phyloP scores from a whole-genome alignment of 1,140 invertebrate species.

The Mya arenaria region DNA sequence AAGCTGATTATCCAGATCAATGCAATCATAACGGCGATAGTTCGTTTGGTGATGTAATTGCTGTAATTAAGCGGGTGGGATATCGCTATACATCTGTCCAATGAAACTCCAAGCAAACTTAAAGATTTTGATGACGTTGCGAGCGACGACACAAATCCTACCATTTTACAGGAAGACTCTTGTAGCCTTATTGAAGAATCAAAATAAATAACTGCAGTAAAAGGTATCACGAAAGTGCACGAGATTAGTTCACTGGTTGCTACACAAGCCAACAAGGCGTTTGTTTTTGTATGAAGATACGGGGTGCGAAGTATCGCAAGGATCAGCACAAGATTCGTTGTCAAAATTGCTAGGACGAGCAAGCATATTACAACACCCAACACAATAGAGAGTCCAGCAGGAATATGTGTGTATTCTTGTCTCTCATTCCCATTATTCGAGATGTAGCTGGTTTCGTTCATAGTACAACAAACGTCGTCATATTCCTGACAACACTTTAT shows the following conservation, averaged over 20 bases:
- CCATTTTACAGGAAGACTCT: neutral
- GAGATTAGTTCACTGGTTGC: constrained; percentile 16
- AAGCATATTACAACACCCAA: no score
- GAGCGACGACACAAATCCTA: constrained; percentile 42
- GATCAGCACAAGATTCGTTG: constrained; percentile 26
- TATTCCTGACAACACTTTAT: no score
- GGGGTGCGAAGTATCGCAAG: constrained; percentile 2
- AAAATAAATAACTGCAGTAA: neutral
- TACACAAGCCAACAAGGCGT: constrained; percentile 18
- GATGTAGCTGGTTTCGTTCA: no score
- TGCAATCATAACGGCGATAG: neutral
- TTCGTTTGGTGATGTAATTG: constrained; percentile 28
- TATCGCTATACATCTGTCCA: constrained; percentile 41
- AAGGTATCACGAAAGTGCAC: constrained; percentile 24
- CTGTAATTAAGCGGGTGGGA: constrained; percentile 29
- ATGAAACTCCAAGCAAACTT: constrained; percentile 27
- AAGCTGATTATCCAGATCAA: constrained; percentile 18
- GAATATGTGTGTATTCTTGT: no score
- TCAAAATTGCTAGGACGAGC: no score
- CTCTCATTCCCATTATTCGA: no score
- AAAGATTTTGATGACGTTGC: constrained; percentile 21
- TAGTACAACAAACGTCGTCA: no score
- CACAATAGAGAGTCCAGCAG: no score
- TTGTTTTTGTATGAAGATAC: constrained; percentile 31
- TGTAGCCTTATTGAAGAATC: neutral